Base-by-base conservation (phyloP, 2,113 vertebrate species). In the Silurus meridionalis region DNA sequence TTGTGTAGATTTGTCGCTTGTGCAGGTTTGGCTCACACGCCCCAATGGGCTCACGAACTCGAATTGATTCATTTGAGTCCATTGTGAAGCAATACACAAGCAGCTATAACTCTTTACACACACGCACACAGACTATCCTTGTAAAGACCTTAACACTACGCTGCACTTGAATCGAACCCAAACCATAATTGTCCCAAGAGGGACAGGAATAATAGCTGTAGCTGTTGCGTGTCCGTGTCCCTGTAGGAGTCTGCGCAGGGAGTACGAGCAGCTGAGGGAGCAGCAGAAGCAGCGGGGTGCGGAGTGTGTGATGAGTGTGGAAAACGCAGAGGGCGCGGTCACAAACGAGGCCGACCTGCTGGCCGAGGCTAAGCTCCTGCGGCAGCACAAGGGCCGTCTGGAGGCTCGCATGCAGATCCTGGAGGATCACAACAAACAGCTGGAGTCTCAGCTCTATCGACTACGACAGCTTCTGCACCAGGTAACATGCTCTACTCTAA, bases 361-460 rank as follows among this genome's bases (percentile, higher is more conserved):
- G 91, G 97, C 94, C 48, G 98, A 99, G 90, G 97, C 98, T 0
- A 99, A 97, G 85, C 96, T 99, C 58, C 95, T 99, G 10, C 94
- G 98, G 86, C 97, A 99, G 86, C 98, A 99, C 93, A 99, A 99
- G 91, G 97, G 98, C 9, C 96, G 97, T 0, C 94, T 99, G 86
- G 98, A 99, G 92, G 97, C 96, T 0, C 96, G 97, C 91, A 99
- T 99, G 98, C 97, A 97, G 91, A 98, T 99, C 89, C 87, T 99
- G 89, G 98, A 99, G 95, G 97, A 99, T 90, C 98, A 99, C 92
- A 99, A 99, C 91, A 98, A 97, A 79, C 98, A 99, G 69, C 23
- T 99, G 92, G 98, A 99, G 93, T 99, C 97, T 53, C 98, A 99
- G 93, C 97, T 99, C 48, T 96, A 97, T 81, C 95, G 98, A 46